Evolutionary conservation across 30 jellyfish, hydroid and myxozoan species (phyloP).

Genomic region (Hydractinia symbiolongicarpus): DNA sequence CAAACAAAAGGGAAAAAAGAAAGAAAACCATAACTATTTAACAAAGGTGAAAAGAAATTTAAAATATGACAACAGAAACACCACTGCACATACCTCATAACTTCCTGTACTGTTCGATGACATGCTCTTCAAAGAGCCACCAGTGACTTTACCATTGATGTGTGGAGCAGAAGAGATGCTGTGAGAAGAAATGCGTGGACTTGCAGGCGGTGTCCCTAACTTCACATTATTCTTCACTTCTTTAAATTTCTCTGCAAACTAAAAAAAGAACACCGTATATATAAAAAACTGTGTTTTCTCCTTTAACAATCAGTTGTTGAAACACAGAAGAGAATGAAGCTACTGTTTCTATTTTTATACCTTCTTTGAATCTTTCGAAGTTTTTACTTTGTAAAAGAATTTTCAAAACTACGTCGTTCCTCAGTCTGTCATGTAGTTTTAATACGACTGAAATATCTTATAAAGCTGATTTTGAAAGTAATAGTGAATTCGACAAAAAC

Average conservation of each 20-base stretch:
- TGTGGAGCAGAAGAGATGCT: neutral
- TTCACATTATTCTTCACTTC: slow-evolving; percentile 61
- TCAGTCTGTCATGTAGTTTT: too few relatives aligned
- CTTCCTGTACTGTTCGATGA: slow-evolving; percentile 82
- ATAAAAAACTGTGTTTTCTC: neutral
- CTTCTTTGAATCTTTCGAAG: too few relatives aligned
- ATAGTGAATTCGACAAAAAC: too few relatives aligned
- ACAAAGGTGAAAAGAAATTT: neutral
- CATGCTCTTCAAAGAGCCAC: slow-evolving; percentile 53
- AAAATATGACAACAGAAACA: neutral
- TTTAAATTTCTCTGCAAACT: slow-evolving; percentile 89
- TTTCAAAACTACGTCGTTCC: too few relatives aligned
- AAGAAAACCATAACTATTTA: neutral
- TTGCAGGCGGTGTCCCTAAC: slow-evolving; percentile 50
- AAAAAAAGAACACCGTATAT: neutral
- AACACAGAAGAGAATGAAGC: too few relatives aligned
- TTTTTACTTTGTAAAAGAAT: too few relatives aligned
- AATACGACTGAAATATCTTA: too few relatives aligned
- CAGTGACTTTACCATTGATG: slow-evolving; percentile 21
- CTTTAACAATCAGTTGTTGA: too few relatives aligned
- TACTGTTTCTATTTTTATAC: too few relatives aligned
- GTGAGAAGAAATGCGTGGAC: slow-evolving; percentile 12
- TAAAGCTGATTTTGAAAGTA: too few relatives aligned
- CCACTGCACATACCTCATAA: slow-evolving; percentile 53
- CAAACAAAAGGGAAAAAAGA: too few relatives aligned